Base-by-base conservation (phyloP, 2,888 invertebrate species). In the Ochropacha duplaris region DNA sequence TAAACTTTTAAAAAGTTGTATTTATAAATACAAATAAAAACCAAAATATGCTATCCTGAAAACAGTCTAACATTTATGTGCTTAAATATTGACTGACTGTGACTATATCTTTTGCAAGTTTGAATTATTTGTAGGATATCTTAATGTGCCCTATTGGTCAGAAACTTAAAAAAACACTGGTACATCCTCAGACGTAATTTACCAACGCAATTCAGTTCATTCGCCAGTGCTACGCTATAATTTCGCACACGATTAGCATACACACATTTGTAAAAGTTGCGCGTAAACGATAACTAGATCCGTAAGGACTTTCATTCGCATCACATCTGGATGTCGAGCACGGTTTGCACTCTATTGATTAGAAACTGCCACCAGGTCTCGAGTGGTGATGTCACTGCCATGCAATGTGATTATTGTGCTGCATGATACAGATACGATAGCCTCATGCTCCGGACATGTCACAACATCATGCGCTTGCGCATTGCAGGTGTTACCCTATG, bases 271-370 rank as follows among this genome's bases (percentile, higher is more conserved):
- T 78, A 78, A 66, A 68, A 65, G 61, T 58, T 61, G 65, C 73
- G 71, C 77, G 79, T 73, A n/a, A n/a, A 60, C 66, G 60, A 71
- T 80, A 84, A 78, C 79, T 79, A 83, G 81, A 87, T 87, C 84
- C 84, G 82, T 74, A 74, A 76, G 68, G 79, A 82, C 88, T 89
- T 90, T 88, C 88, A 71, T 84, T 84, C 70, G 56, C 56, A 22
- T 64, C 58, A 34, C 65, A 81, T 86, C 77, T 77, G 64, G 76
- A 88, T 87, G 79, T 78, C 63, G 74, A 66, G 75, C 87, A 88
- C 87, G 88, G 63, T 69, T 61, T 62, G 54, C 66, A 57, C 62
- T 68, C 70, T 74, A 81, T 83, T 84, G 86, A 86, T 88, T 88
- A 88, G 88, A 88, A 89, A 89, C 80, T 85, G 83, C 78, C 72